Conservation (phyloP, 2,797 vertebrate genomes). For the Clarias pachynema region DNA sequence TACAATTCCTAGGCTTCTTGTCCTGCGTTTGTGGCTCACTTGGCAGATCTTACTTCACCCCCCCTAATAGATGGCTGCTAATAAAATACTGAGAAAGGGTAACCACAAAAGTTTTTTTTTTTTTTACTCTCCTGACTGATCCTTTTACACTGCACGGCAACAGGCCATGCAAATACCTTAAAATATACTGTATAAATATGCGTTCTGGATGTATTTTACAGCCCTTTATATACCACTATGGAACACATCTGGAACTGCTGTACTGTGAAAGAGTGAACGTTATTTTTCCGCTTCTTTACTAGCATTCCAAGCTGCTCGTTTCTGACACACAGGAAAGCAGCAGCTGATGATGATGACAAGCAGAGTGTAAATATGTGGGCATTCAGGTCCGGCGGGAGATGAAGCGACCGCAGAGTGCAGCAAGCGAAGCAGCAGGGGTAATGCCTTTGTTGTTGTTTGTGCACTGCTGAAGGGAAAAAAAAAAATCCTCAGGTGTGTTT, state of each 20-base stretch:
- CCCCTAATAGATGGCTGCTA: constrained; percentile 56
- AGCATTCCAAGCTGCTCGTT: neutral
- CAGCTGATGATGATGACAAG: constrained; percentile 18
- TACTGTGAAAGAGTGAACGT: neutral
- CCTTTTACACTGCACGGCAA: constrained; percentile 55
- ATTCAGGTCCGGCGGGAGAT: constrained; percentile 2
- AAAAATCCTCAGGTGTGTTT: neutral
- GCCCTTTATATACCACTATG: neutral
- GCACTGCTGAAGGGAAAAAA: neutral
- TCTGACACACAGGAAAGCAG: neutral
- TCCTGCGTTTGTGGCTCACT: constrained; percentile 39
- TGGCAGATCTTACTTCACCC: constrained; percentile 35
- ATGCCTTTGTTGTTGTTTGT: neutral
- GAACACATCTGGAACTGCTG: constrained; percentile 20
- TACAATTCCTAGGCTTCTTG: neutral
- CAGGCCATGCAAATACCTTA: constrained; percentile 29
- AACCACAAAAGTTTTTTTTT: constrained; percentile 53
- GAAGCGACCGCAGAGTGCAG: neutral
- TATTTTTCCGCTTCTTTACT: neutral
- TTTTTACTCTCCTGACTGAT: constrained; percentile 57
- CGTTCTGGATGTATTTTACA: neutral
- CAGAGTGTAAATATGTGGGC: constrained; percentile 18
- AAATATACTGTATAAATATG: neutral
- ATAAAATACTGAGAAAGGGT: constrained; percentile 58
- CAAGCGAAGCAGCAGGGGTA: neutral